Evolutionary conservation across 2,113 vertebrate species (phyloP).

Genomic region (Axis porcinus): DNA sequence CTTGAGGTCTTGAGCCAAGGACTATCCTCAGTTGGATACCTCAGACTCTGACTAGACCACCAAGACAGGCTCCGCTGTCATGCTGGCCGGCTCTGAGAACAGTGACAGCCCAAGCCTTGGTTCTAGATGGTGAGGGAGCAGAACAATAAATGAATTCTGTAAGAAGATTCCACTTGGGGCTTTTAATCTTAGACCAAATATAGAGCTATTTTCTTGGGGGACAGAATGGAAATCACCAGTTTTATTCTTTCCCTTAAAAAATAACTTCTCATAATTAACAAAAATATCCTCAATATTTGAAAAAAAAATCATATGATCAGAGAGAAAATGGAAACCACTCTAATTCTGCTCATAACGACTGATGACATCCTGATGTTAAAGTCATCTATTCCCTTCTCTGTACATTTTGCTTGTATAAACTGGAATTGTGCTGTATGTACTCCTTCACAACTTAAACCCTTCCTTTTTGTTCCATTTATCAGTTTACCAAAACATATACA

Average conservation of each 20-base stretch:
- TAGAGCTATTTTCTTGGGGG: neutral
- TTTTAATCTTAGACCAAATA: neutral
- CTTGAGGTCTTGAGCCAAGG: constrained; percentile 62
- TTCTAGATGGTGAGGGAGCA: neutral
- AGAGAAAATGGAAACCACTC: neutral
- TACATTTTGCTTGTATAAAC: neutral
- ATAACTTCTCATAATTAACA: neutral
- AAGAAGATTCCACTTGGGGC: neutral
- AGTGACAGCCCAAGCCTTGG: neutral
- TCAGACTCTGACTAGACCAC: constrained; percentile 52
- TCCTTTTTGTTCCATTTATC: neutral
- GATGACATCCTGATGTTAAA: neutral
- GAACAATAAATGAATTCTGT: constrained; percentile 13
- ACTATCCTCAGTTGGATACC: constrained; percentile 50
- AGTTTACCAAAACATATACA: neutral
- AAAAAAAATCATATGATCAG: neutral
- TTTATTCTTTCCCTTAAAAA: constrained; percentile 1
- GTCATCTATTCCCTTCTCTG: neutral
- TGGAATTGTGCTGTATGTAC: neutral
- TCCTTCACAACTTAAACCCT: neutral
- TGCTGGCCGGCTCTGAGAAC: constrained; percentile 42
- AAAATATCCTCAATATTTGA: neutral
- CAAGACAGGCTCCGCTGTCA: constrained; percentile 32
- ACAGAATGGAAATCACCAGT: neutral
- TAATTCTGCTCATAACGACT: neutral